A percentile compares a stretch with the other conserved stretches of the same genome.
These are phyloP conservation scores for Aphis gossypii DNA, from an alignment of 1,140 invertebrate genomes.

Conservation along the genomic window DNA sequence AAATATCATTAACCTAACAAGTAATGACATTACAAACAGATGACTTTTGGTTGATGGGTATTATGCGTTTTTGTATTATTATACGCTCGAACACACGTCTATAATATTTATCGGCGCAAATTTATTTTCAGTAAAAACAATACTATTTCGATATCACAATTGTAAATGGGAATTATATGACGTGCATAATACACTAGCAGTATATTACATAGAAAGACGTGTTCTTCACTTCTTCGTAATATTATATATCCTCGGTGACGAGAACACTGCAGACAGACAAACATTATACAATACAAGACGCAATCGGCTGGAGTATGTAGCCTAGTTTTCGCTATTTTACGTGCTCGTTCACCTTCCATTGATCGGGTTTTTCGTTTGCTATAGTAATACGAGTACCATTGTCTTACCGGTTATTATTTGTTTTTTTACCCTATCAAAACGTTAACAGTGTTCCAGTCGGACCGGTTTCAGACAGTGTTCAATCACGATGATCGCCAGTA, in stretches of 20 bases:
- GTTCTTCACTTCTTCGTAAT: background rate
- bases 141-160: background rate
- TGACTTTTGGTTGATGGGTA: background rate
- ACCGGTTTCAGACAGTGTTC: conserved; percentile 49
- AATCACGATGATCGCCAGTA: background rate
- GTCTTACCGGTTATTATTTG: conserved; percentile 49
- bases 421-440: conserved; percentile 29
- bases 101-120: background rate
- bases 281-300: conserved; percentile 33
- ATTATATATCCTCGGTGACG: background rate
- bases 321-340: conserved; percentile 56
- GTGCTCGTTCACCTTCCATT: conserved; percentile 47
- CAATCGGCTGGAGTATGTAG: conserved; percentile 24
- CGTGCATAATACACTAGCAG: background rate
- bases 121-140: background rate
- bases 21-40: background rate
- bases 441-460: conserved; percentile 42
- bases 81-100: no score
- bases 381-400: conserved; percentile 15
- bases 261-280: conserved; percentile 28
- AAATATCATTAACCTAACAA: background rate
- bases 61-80: no score
- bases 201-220: background rate
- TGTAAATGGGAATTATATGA: background rate
- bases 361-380: conserved; percentile 39